Conservation (phyloP, 2,113 vertebrate genomes). For the Neogobius melanostomus region DNA sequence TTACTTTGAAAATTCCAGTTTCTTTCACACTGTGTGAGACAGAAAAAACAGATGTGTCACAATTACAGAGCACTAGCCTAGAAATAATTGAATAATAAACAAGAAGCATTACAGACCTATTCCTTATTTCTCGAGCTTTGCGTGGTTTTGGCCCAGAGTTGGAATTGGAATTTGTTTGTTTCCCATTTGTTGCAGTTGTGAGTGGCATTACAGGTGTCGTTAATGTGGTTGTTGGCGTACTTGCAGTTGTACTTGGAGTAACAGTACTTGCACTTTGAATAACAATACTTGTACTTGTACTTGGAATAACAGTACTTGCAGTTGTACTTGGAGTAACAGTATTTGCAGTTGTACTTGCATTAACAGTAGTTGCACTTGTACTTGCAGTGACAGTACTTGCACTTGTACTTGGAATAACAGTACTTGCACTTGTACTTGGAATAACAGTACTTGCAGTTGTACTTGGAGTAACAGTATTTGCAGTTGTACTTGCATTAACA, state of each 20-base stretch:
- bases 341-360: too few species aligned
- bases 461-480: background rate
- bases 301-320: background rate
- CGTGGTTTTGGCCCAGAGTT: background rate
- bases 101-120: background rate
- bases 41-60: background rate
- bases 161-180: background rate
- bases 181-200: background rate
- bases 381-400: background rate
- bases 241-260: background rate
- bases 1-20: constrained; percentile 46
- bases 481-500: too few species aligned
- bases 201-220: background rate
- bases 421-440: background rate
- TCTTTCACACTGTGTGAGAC: background rate
- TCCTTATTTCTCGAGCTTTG: background rate
- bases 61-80: too few species aligned
- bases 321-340: background rate
- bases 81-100: background rate
- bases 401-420: background rate
- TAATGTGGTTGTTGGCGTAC: background rate
- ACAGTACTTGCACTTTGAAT: background rate
- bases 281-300: background rate
- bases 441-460: background rate
- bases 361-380: background rate